Percentiles rank a stretch among this genome's conserved stretches.
Evolutionary conservation across 2,888 invertebrate genomes (phyloP).

Genomic region (Oscheius sp.): DNA sequence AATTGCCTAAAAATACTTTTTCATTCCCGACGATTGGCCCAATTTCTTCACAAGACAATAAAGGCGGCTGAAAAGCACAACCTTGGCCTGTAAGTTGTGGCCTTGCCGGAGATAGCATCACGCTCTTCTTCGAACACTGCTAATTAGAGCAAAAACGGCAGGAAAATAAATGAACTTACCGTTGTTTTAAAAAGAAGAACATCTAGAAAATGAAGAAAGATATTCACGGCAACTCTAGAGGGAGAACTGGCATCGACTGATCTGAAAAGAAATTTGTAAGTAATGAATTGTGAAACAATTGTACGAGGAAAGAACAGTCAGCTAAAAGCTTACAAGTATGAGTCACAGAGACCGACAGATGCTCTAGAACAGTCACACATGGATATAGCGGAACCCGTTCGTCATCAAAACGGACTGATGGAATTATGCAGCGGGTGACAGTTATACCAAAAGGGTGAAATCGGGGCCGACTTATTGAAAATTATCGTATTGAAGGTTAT

Average conservation of each 20-base stretch:
- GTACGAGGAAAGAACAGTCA: background rate
- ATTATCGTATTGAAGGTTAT: background rate
- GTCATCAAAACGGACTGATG: background rate
- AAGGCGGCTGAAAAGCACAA: conserved; percentile 1
- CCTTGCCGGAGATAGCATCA: conserved; percentile 29
- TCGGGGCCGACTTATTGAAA: conserved; percentile 1
- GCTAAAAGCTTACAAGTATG: background rate
- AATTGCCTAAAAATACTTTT: background rate
- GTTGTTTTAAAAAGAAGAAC: too few species aligned
- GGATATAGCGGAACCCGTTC: background rate
- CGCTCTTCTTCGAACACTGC: background rate
- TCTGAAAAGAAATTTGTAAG: too few species aligned
- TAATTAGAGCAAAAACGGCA: conserved; percentile 12
- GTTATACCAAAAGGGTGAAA: background rate
- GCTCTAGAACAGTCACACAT: background rate
- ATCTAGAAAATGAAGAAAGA: too few species aligned
- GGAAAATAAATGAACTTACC: too few species aligned
- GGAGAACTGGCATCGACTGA: background rate
- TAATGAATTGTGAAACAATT: background rate
- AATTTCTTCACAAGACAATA: background rate
- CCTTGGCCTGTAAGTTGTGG: conserved; percentile 17
- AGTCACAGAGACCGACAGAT: background rate
- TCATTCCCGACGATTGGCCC: background rate
- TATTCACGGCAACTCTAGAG: too few species aligned
- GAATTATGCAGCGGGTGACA: conserved; percentile 22